Base-by-base conservation (phyloP, 2,888 invertebrate genomes). In the Athalia circularis region DNA sequence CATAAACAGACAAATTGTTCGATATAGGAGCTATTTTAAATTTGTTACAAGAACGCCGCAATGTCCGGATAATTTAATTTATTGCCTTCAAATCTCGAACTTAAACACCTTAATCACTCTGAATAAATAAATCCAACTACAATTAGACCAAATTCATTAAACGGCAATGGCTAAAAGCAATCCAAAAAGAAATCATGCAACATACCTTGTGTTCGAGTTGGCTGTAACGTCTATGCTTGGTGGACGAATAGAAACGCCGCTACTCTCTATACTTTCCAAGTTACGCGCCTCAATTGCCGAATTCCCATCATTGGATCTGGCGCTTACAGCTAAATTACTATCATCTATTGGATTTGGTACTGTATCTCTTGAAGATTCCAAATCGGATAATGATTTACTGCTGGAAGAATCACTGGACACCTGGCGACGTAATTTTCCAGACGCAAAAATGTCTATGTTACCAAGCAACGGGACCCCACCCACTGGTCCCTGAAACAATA, bases 401-500 rank as follows among this genome's bases (percentile, higher is more conserved):
- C 85, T 85, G 6, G 86, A 86, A 45, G 86, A 87, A 68, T 84
- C 86, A 0, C 86, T 80, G 4, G 85, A 86, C 11, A 82, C 80
- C 47, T 80, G 84, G 15, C 84, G 85, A 8, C 81, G 82, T 52
- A 85, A 81, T 47, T 81, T 86, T 64, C 80, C 83, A 3, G 87
- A 84, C 0, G 85, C 79, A 45, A 84, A 77, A 11, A 85, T 82
- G 65, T 87, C 86, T n/a, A 86, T 83, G 43, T 86, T 81, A n/a
- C 93, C 93, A 82, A 94, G 92, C 61, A 94, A 87, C 7, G 94
- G 92, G 68, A 93, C 92, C 1, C 92, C 94, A 2, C 93, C 94
- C 4, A 92, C 85, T 5, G 93, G 93, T 91, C 93, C 94, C 94
- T 94, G 90, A 70, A 89, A 88, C 79, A 80, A 62, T 43, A 77